These are phyloP conservation scores for Enteromius thamalakanensis DNA, from an alignment of 2,797 vertebrate genomes.

Conservation along the genomic window DNA sequence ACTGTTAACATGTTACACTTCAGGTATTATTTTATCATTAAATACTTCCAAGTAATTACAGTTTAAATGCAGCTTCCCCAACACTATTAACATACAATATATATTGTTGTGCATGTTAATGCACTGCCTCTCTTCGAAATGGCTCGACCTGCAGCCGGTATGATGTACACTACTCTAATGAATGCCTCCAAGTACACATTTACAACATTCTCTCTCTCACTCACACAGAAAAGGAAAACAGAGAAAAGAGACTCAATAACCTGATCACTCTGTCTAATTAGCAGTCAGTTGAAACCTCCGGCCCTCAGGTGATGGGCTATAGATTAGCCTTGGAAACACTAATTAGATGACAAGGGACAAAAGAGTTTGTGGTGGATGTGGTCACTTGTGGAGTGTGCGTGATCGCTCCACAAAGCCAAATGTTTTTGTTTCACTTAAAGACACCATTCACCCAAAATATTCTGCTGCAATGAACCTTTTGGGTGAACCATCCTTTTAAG, in stretches of 20 bases:
- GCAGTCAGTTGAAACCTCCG: constrained; percentile 20
- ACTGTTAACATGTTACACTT: not conserved
- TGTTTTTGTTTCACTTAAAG: constrained; percentile 4
- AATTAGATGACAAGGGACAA: constrained; percentile 37
- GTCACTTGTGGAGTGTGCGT: constrained; percentile 11
- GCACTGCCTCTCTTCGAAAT: not conserved
- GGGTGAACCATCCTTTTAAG: not conserved
- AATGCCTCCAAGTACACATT: constrained; percentile 6
- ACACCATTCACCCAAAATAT: not conserved
- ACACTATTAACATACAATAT: not conserved
- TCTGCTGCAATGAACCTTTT: not conserved
- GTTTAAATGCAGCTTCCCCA: not conserved
- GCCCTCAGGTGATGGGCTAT: constrained; percentile 33
- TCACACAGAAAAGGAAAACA: constrained; percentile 14
- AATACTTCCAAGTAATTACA: not conserved
- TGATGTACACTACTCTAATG: constrained; percentile 5
- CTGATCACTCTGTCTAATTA: constrained; percentile 17
- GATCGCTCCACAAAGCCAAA: not conserved
- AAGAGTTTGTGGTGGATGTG: constrained; percentile 1
- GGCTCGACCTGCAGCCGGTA: not conserved
- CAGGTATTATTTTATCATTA: not conserved
- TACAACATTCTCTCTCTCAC: not conserved
- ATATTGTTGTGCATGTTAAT: not conserved
- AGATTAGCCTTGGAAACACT: constrained; percentile 41
- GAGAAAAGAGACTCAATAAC: constrained; percentile 31